Percentiles rank a stretch among this genome's conserved stretches.
Evolutionary conservation across 2,797 vertebrate genomes (phyloP).

Genomic region (Benthosema pterotum): DNA sequence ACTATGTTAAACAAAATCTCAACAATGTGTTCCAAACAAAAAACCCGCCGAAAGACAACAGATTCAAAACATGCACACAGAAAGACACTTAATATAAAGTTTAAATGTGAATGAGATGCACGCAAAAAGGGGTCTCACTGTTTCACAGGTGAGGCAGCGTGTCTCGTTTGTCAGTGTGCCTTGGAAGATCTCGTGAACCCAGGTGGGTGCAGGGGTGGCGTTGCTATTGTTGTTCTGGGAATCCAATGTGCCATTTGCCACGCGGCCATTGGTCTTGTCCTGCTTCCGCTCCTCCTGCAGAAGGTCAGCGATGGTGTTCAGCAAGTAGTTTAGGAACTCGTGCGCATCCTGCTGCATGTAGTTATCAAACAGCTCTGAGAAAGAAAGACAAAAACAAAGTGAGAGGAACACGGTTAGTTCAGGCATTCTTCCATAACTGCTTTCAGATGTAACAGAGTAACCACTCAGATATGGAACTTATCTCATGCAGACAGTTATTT

Average conservation of each 20-base stretch:
- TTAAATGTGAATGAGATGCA: background rate
- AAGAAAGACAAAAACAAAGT: constrained; percentile 8
- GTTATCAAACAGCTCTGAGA: constrained; percentile 95
- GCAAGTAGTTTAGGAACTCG: constrained; percentile 97
- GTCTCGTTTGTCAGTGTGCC: constrained; percentile 98
- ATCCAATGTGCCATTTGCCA: constrained; percentile 88
- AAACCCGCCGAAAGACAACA: too few relatives aligned
- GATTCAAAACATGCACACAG: too few relatives aligned
- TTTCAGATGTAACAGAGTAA: background rate
- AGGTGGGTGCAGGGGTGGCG: constrained; percentile 89
- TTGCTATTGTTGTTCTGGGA: constrained; percentile 95
- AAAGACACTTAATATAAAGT: too few relatives aligned
- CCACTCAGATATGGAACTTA: too few relatives aligned
- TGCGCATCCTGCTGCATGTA: constrained; percentile 99
- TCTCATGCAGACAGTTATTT: too few relatives aligned
- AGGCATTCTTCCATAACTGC: background rate
- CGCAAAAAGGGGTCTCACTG: constrained; percentile 73
- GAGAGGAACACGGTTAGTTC: constrained; percentile 42
- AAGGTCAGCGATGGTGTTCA: constrained; percentile 97
- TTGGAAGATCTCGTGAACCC: constrained; percentile 99
- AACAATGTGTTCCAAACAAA: background rate
- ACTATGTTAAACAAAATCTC: constrained; percentile 65
- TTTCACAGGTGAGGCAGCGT: constrained; percentile 98
- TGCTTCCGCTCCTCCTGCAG: constrained; percentile 97
- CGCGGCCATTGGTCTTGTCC: constrained; percentile 94